These are phyloP conservation scores for Distichodus sexfasciatus DNA, from an alignment of 2,797 vertebrate species.

Conservation along the genomic window DNA sequence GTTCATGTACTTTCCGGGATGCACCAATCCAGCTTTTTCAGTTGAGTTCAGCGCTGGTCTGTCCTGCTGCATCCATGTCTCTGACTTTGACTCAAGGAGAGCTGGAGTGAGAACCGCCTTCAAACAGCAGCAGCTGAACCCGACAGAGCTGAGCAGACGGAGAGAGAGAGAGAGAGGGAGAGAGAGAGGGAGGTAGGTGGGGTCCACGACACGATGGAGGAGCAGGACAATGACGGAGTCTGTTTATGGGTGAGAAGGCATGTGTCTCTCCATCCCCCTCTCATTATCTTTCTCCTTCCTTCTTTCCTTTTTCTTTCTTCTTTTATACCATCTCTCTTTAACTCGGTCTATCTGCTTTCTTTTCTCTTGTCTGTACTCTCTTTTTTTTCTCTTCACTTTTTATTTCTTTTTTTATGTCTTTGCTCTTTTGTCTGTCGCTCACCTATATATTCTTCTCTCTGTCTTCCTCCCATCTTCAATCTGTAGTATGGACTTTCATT, in stretches of 20 bases:
- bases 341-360: neutral
- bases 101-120: conserved; percentile 43
- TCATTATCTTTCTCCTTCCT: neutral
- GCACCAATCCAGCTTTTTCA: too few relatives aligned
- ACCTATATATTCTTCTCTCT: conserved; percentile 10
- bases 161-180: neutral
- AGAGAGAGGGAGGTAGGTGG: neutral
- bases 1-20: too few relatives aligned
- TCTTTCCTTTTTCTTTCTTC: neutral
- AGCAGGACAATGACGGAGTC: too few relatives aligned
- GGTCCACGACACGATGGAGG: too few relatives aligned
- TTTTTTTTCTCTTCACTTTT: neutral
- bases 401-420: neutral
- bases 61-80: conserved; percentile 48
- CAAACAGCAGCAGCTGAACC: conserved; percentile 65
- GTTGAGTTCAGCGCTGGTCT: conserved; percentile 18
- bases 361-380: neutral
- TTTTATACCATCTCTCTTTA: neutral
- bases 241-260: too few relatives aligned
- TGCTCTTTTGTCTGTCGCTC: neutral
- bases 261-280: neutral
- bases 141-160: conserved; percentile 54
- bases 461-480: neutral
- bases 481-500: neutral
- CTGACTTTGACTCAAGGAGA: conserved; percentile 73